phyloP scores from a whole-genome alignment of 1,140 invertebrate species.

The Brachionus asplanchnoidis region DNA sequence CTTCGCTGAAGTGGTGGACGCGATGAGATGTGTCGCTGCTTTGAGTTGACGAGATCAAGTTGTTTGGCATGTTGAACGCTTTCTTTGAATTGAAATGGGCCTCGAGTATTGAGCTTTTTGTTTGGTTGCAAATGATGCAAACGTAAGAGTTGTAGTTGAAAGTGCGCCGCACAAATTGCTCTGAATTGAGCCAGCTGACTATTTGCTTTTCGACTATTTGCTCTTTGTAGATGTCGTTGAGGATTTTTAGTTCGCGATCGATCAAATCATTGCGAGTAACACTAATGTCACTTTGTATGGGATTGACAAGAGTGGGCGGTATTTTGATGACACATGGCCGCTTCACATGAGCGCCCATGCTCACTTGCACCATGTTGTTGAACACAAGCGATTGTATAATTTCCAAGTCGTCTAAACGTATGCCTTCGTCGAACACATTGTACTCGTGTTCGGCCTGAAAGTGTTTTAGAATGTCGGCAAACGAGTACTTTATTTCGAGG shows the following conservation, averaged over 20 bases:
- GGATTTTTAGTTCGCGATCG: constrained; percentile 14
- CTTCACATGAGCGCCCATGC: background rate
- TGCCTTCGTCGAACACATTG: background rate
- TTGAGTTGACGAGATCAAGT: background rate
- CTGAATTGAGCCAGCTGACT: constrained; percentile 35
- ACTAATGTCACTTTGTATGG: background rate
- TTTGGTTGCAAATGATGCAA: constrained; percentile 27
- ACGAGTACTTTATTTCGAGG: background rate
- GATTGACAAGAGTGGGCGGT: constrained; percentile 6
- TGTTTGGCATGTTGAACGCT: background rate
- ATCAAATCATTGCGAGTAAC: background rate
- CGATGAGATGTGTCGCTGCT: background rate
- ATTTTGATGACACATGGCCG: background rate
- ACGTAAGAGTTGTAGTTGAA: constrained; percentile 35
- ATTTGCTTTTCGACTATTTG: constrained; percentile 39
- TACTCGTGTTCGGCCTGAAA: constrained; percentile 28
- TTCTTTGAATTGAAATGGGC: constrained; percentile 17
- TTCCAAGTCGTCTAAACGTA: background rate
- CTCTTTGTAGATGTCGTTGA: constrained; percentile 32
- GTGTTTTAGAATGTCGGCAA: constrained; percentile 5
- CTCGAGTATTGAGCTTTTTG: constrained; percentile 6
- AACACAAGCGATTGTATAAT: background rate
- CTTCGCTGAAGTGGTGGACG: constrained; percentile 10
- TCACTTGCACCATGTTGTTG: background rate
- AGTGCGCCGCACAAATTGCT: constrained; percentile 7